Evolutionary conservation across 2,113 vertebrate species (phyloP), one percentile per base, ranked within the genome.

Genomic region (Anas platyrhynchos): DNA sequence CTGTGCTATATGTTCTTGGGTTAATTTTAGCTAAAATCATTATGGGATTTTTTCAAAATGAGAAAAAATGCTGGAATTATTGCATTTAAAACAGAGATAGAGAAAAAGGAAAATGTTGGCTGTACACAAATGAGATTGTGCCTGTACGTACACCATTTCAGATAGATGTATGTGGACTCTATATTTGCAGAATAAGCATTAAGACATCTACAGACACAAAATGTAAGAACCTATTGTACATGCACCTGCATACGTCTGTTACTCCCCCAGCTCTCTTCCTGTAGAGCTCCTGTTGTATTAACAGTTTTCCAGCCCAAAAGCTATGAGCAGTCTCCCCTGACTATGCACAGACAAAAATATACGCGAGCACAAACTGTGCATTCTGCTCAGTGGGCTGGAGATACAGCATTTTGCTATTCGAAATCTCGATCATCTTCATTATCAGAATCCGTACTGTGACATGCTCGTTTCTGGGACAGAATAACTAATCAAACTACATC

Each of bases 21-120:
- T 83, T 8, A 31, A 25, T 82, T 79, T 78, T 83, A 55, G 86
- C 59, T 95, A 62, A 88, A 94, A 92, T 71, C 44, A 44, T 16
- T 38, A 22, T 8, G 25, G 66, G 74, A 43, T 63, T 23, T 67
- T 91, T 88, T 90, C 73, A 46, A 62, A 83, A 18, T 38, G 34
- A 21, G 38, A 50, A 59, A 43, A 92, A 89, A 84, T 59, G 8
- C 41, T 61, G 50, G 68, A 94, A 90, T 31, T 32, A 61, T 9
- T 67, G 17, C 67, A 56, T 83, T 96, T 75, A 85, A 93, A 94
- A 84, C n/a, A 50, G 14, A 55, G 68, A 61, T 71, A 93, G 69
- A 46, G 50, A 62, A 20, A 55, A 91, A 80, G 21, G 14, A 76
- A 78, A 46, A 83, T n/a, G 1, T 7, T 41, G 21, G 41, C 23